Base-by-base conservation (phyloP, 2,113 vertebrate species). In the Xiphophorus couchianus region DNA sequence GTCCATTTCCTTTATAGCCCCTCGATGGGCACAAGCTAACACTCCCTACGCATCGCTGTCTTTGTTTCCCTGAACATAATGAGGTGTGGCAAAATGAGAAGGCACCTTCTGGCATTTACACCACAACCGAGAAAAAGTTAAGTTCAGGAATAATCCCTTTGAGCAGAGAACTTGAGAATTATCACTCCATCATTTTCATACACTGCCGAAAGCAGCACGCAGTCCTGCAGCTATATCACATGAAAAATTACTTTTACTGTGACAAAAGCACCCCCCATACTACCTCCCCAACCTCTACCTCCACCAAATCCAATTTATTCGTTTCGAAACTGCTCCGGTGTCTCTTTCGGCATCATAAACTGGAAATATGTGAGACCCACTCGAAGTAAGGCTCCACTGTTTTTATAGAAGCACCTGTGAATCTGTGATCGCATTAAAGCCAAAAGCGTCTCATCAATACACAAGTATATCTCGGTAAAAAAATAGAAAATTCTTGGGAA, bases 231-330 rank as follows among this genome's bases (percentile, higher is more conserved):
- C 73, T 54, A 66, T 28, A 39, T 63, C 51, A 44, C 54, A 72
- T 70, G 66, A 84, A 61, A 85, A 74, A 85, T 80, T 1, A 71
- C 60, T 77, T 84, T 72, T 30, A 17, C 73, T 80, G 33, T 69
- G 51, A 83, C 76, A 78, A 84, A 88, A 76, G 35, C 58, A 54
- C 9, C 62, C 63, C 70, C 74, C 44, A 7, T 35, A 35, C 70
- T 17, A 35, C 72, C 44, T 80, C 30, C 44, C 70, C 60, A 25
- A 11, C 71, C 58, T 66, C 63, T 17, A 13, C 71, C 58, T 66
- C 66, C 33, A 77, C 48, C 69, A 84, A 88, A 88, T 88, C 71
- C 66, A 86, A 76, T 86, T 85, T 76, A 35, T 74, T 81, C 27
- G 6, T 64, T 78, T 74, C 33, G n/a, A 75, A 79, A 28, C 4